Base-by-base conservation (phyloP, 1,140 invertebrate species). In the Leptestheria dahalacensis region DNA sequence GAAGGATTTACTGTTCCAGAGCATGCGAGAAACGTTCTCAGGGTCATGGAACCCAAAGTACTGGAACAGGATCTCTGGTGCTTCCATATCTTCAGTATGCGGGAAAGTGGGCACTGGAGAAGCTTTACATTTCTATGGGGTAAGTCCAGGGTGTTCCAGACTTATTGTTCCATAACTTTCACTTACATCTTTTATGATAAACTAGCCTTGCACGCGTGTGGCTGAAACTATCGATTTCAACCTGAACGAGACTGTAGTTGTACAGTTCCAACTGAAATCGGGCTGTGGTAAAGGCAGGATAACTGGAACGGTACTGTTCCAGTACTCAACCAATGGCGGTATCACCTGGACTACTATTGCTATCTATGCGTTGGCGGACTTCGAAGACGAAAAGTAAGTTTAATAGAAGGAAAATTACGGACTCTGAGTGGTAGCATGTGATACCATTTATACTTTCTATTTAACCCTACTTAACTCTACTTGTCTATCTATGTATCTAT, bases 231-330 rank as follows among this genome's bases (percentile, higher is more conserved):
- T 61, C 41, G 69, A 72, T 55, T 66, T 76, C 21, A 71, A 75
- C 65, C 67, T 76, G 23, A 63, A 64, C n/a, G 48, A 67, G 18
- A 70, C 71, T 1, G 66, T 67, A 24, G 71, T 71, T 28, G 64
- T 76, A 18, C 72, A 74, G 66, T 76, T 75, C 62, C 67, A 72
- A 62, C 72, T 76, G 47, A 64, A 70, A 63, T 73, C 71, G 64
- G 73, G 73, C 4, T 75, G 73, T 59, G 58, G 58, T 23, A 53
- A 60, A 24, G 28, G 49, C 28, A 26, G 15, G 52, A 12, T 23
- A 51, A 12, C 20, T 10, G 53, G 53, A 55, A 29, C 20, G 33
- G 67, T 75, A 3, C 68, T 71, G 26, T 62, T 73, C 1, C 73
- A 74, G 62, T 74, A 68, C 65, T 71, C 70, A 3, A 67, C 64